Evolutionary conservation across 2,113 vertebrate species (phyloP).

Genomic region (Arizona elegans): DNA sequence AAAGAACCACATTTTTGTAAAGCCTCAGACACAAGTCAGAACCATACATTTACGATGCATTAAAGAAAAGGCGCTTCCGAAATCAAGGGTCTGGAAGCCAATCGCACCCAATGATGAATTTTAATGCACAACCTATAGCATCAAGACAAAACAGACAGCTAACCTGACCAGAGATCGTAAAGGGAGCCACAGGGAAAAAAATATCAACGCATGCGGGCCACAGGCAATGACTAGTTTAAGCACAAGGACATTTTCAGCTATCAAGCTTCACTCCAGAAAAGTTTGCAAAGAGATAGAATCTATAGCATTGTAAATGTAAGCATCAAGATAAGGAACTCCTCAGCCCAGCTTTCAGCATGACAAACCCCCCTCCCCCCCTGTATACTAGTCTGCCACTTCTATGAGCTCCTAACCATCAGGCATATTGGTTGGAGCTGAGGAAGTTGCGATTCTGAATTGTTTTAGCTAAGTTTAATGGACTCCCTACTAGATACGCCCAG

Average conservation of each 20-base stretch:
- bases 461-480: not conserved
- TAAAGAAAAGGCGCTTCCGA: not conserved
- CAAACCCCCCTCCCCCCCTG: not conserved
- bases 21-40: too few relatives aligned
- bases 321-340: not conserved
- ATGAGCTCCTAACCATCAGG: not conserved
- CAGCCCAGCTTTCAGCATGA: not conserved
- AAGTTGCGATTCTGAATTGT: not conserved
- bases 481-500: not conserved
- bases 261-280: not conserved
- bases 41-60: too few relatives aligned
- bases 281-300: not conserved
- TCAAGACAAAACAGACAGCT: not conserved
- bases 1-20: not conserved
- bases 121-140: not conserved
- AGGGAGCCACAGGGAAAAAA: too few relatives aligned
- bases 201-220: not conserved
- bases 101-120: too few relatives aligned
- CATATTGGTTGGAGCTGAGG: not conserved
- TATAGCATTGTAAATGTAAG: not conserved
- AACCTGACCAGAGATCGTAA: not conserved
- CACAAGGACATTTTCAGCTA: not conserved
- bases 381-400: not conserved
- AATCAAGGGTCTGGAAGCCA: not conserved
- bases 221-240: not conserved